Evolutionary conservation across 2,113 vertebrate species (phyloP).

Genomic region (Oncorhynchus nerka): DNA sequence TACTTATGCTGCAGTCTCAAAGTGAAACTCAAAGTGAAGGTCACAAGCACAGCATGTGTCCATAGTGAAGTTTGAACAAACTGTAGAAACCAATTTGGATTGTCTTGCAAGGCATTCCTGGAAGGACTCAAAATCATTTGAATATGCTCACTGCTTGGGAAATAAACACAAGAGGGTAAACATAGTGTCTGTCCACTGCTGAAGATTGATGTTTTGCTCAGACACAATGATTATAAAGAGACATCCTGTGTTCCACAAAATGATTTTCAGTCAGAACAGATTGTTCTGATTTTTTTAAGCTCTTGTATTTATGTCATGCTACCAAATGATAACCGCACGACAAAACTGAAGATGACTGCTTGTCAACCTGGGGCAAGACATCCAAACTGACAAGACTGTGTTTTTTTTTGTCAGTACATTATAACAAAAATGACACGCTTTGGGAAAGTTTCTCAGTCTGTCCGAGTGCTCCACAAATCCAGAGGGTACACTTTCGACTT

Average conservation of each 20-base stretch:
- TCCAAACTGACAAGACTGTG: slow-evolving; percentile 52
- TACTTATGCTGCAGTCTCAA: slow-evolving; percentile 16
- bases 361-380: slow-evolving; percentile 51
- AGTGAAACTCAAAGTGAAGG: slow-evolving; percentile 5
- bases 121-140: neutral
- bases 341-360: slow-evolving; percentile 44
- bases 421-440: slow-evolving; percentile 42
- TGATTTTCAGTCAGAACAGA: neutral
- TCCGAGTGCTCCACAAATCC: slow-evolving; percentile 33
- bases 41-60: slow-evolving; percentile 20
- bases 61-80: neutral
- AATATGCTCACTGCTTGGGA: neutral
- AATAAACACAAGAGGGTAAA: neutral
- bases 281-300: slow-evolving; percentile 12
- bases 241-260: neutral
- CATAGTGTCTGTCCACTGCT: neutral
- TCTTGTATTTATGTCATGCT: slow-evolving; percentile 8
- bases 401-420: slow-evolving; percentile 50
- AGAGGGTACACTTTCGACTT: slow-evolving; percentile 29
- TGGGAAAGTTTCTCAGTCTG: slow-evolving; percentile 37
- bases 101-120: neutral
- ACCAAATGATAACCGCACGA: slow-evolving; percentile 26
- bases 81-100: neutral
- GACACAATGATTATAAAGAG: slow-evolving; percentile 1
- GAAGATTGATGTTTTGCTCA: neutral